These are phyloP conservation scores for Pygoscelis antarcticus DNA, from an alignment of 2,113 vertebrate genomes.

Conservation along the genomic window DNA sequence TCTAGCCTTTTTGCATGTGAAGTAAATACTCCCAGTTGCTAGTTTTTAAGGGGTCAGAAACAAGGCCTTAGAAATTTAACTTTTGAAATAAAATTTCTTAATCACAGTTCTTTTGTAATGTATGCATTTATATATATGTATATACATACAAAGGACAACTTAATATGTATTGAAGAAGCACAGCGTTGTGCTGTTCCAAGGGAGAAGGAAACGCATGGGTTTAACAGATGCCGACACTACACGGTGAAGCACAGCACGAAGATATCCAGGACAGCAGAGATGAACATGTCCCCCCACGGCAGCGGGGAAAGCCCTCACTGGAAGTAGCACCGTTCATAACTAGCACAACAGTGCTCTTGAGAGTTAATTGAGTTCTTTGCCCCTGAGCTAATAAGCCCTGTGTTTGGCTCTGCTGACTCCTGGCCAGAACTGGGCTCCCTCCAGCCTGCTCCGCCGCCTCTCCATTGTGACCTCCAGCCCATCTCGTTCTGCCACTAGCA, in stretches of 20 bases:
- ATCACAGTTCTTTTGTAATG: fast-evolving
- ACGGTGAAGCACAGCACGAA: not conserved
- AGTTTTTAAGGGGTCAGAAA: not conserved
- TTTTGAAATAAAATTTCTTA: not conserved
- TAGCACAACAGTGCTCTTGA: not conserved
- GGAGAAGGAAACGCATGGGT: fast-evolving
- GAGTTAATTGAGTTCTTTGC: not conserved
- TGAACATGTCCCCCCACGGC: not conserved
- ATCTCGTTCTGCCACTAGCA: not conserved
- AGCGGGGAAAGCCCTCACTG: not conserved
- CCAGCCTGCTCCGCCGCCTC: not conserved
- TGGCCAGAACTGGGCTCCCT: not conserved
- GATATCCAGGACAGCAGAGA: not conserved
- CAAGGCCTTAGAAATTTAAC: not conserved
- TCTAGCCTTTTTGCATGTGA: not conserved
- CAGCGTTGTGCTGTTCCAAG: not conserved
- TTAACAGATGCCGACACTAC: not conserved
- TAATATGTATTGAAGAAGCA: not conserved
- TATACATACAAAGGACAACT: not conserved
- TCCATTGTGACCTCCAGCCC: not conserved
- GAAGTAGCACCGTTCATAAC: not conserved
- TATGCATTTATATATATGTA: not conserved
- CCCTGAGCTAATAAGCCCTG: not conserved
- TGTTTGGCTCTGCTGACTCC: not conserved
- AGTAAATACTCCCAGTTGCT: not conserved